Evolutionary conservation across 2,888 invertebrate species (phyloP), one percentile per base, ranked within the genome.

Genomic region (Odontocerum albicorne): DNA sequence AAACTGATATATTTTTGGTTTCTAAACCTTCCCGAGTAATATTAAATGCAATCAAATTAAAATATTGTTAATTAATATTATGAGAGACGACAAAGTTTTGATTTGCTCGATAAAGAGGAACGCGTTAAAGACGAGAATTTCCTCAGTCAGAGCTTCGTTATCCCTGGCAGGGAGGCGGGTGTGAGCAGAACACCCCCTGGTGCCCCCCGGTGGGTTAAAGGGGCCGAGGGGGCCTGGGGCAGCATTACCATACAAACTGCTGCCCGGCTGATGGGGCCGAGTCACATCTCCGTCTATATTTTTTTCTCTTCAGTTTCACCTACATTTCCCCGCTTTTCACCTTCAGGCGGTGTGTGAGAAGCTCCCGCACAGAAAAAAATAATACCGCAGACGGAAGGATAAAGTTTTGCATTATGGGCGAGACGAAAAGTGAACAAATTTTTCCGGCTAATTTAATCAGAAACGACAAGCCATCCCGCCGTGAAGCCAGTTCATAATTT

Each of bases 231-330:
- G 31, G 40, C 46, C 36, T 19, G 46, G 50, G 52, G 55, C 55
- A 43, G 47, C 55, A 60, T 60, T 60, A 60, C 39, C 60, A 60
- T 60, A 58, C 57, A 60, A 60, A 60, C 57, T 55, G 60, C 60
- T 50, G 57, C 46, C 40, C 50, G 57, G 43, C 51, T 60, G 60
- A 60, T 60, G 57, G 60, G 54, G 45, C 54, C 55, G 43, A 57
- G 60, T 60, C 57, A 60, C 60, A 60, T 49, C 55, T 55, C 45
- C 54, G 43, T 40, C 49, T 16, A 39, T 20, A 36, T 38, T 27
- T 49, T 38, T 43, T 43, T 39, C 35, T 35, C 50, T 8, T 17
- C 51, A 12, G 17, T 42, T 56, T 52, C 59, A 52, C 55, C 55
- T 53, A 59, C 47, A 59, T 56, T 55, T 45, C 33, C 49, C 43